Base-by-base conservation (phyloP, 2,888 invertebrate species). In the Protophormia terraenovae region DNA sequence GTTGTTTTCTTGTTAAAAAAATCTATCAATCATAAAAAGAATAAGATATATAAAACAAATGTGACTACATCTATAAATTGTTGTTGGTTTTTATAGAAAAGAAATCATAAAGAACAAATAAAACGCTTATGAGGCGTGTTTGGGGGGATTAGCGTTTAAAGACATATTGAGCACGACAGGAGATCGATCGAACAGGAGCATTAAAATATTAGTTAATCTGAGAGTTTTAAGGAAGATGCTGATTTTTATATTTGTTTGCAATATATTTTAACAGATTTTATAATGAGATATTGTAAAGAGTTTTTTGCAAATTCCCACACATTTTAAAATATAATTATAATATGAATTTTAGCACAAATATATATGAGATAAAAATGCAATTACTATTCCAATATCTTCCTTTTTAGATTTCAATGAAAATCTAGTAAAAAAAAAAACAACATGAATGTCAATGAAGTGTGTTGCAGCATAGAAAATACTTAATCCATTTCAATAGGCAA, bases 121-220 rank as follows among this genome's bases (percentile, higher is more conserved):
- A 62, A 82, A 85, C 78, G 69, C 24, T 82, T 69, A 22, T 24
- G 22, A 85, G 82, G 82, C 78, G 85, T 82, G 78, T 78, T 78
- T 27, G 45, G 0, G 16, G 47, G 81, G 85, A 82, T 75, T 82
- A 81, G 14, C 45, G 24, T 41, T 53, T 24, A 19, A n/a, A 71
- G 62, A 78, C 78, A 38, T 71, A 71, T 78, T 78, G 19, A 69
- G 27, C 73, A 75, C 78, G 62, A 47, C 64, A 62, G 55, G 53
- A 69, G 47, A 78, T 71, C 55, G 73, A 69, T 84, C 19, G 50
- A 27, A 1, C 50, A 41, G 22, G 38, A 78, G n/a, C 67, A 27
- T 24, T 58, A 41, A 27, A 72, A 58, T 27, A 41, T 19, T 58
- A 32, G 3, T 66, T 16, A 55, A 55, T 55, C 53, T 53, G 22